Evolutionary conservation across 2,113 vertebrate genomes (phyloP).

Genomic region (Podocnemis expansa): DNA sequence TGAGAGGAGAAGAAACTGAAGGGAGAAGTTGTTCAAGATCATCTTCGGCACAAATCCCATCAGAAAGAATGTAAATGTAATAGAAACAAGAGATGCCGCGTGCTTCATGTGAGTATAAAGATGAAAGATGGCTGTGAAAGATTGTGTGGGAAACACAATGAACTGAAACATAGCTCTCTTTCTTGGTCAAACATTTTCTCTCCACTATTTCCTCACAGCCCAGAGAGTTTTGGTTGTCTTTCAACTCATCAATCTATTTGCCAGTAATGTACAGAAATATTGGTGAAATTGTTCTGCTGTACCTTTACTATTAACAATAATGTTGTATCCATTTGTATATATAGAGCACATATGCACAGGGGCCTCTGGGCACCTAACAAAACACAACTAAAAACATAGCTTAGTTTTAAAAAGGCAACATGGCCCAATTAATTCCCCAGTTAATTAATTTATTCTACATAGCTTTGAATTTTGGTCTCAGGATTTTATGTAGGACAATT

Average conservation of each 20-base stretch:
- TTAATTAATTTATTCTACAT: constrained; percentile 77
- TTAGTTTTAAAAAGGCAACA: constrained; percentile 69
- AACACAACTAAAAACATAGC: constrained; percentile 68
- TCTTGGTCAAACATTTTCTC: constrained; percentile 35
- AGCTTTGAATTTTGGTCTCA: constrained; percentile 71
- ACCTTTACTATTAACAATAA: constrained; percentile 48
- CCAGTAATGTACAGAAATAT: not conserved
- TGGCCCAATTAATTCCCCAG: constrained; percentile 77
- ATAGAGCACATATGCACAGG: constrained; percentile 62
- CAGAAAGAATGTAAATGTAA: constrained; percentile 29
- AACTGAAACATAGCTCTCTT: not conserved
- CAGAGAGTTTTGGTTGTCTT: not conserved
- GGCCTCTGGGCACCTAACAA: constrained; percentile 64
- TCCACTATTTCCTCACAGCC: not conserved
- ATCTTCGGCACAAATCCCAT: constrained; percentile 31
- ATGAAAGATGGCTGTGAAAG: constrained; percentile 40
- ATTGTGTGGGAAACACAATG: not conserved
- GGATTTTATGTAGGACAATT: constrained; percentile 68
- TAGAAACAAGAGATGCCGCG: constrained; percentile 12
- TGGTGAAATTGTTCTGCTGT: not conserved
- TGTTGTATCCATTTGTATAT: constrained; percentile 62
- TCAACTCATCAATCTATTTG: not conserved
- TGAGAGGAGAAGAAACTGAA: constrained; percentile 14
- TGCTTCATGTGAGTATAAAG: constrained; percentile 7
- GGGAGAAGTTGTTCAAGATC: constrained; percentile 2